Percentiles rank a stretch among this genome's conserved stretches.
Evolutionary conservation across 2,113 vertebrate species (phyloP).

Genomic region (Siniperca chuatsi): DNA sequence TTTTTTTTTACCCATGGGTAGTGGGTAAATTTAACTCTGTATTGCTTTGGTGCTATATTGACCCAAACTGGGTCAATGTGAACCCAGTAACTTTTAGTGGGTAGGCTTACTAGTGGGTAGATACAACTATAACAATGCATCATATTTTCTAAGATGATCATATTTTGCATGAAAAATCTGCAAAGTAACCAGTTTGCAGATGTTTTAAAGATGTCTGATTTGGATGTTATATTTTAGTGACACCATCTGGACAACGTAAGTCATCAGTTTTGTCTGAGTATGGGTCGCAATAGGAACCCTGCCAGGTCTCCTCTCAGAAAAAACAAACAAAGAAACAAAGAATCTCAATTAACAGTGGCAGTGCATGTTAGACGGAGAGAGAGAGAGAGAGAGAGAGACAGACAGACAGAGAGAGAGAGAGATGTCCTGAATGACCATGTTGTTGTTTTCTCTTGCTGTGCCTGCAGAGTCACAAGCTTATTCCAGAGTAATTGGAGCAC

Average conservation of each 20-base stretch:
- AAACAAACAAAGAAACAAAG: conserved; percentile 1
- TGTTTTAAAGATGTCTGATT: background rate
- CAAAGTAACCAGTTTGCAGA: background rate
- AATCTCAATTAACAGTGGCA: background rate
- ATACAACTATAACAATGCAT: background rate
- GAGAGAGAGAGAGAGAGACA: background rate
- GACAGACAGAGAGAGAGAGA: conserved; percentile 3
- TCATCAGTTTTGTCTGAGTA: background rate
- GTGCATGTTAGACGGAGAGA: background rate
- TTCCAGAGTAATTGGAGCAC: conserved; percentile 70
- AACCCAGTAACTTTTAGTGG: no score
- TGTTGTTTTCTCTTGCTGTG: conserved; percentile 36
- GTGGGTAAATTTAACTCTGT: background rate
- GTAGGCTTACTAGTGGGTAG: background rate
- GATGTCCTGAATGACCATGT: conserved; percentile 34
- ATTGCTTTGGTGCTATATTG: no score
- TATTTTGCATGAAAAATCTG: background rate
- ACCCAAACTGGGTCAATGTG: no score
- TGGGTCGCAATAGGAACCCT: background rate
- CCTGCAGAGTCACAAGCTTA: conserved; percentile 60
- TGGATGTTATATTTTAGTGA: background rate
- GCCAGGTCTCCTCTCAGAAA: background rate
- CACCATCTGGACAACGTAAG: conserved; percentile 1
- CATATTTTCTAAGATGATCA: background rate
- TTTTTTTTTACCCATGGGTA: background rate